These are phyloP conservation scores for Orthosia gracilis DNA, from an alignment of 2,888 invertebrate genomes.

Conservation along the genomic window DNA sequence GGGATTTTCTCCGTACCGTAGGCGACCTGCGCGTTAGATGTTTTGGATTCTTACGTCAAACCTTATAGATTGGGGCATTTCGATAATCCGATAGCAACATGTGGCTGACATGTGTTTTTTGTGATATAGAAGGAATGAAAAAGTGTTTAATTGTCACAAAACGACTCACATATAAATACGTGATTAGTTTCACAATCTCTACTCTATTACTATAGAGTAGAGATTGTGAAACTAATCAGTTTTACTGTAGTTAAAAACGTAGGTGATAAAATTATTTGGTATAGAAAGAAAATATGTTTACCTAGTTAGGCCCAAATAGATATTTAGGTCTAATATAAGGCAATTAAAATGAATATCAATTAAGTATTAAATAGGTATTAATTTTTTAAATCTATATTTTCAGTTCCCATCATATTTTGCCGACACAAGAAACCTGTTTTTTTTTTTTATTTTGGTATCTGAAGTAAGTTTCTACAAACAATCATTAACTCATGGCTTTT, in stretches of 20 bases:
- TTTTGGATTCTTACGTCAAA: slow-evolving; percentile 23
- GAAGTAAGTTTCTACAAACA: not conserved
- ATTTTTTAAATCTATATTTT: not conserved
- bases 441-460: no score
- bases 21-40: slow-evolving; percentile 52
- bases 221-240: not conserved
- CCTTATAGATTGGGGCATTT: slow-evolving; percentile 10
- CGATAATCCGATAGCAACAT: not conserved
- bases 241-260: not conserved
- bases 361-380: no score
- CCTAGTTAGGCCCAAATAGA: no score
- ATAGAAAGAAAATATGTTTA: no score
- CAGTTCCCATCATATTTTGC: not conserved
- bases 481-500: no score
- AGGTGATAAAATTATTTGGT: no score
- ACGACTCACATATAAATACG: no score
- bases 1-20: slow-evolving; percentile 62
- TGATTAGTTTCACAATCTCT: no score
- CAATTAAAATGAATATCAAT: no score
- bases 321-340: no score
- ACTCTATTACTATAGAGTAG: no score
- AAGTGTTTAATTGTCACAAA: no score
- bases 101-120: not conserved
- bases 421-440: not conserved
- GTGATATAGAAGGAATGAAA: not conserved